These are phyloP conservation scores for Drosophila macrospina DNA, from an alignment of 2,888 invertebrate species.

Conservation along the genomic window DNA sequence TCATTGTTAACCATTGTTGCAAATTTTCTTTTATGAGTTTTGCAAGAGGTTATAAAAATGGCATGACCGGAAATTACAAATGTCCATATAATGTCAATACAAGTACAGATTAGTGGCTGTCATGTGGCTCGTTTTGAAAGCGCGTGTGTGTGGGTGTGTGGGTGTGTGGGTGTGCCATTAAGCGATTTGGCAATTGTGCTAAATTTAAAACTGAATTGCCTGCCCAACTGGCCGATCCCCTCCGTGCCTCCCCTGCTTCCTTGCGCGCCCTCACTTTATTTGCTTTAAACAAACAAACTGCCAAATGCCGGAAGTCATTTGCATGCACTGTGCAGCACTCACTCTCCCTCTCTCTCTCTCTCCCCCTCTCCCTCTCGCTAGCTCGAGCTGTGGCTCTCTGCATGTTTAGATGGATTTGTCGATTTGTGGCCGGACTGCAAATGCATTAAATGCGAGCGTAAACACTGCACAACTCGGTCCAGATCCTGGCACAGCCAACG, in stretches of 20 bases:
- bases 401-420: constrained; percentile 80
- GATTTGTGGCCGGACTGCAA: constrained; percentile 76
- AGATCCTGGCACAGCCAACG: constrained; percentile 34
- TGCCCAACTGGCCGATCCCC: neutral
- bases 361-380: neutral
- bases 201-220: constrained; percentile 49
- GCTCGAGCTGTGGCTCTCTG: constrained; percentile 1
- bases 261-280: constrained; percentile 41
- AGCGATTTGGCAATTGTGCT: constrained; percentile 59
- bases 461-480: constrained; percentile 62
- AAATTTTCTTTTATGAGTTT: constrained; percentile 75
- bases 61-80: constrained; percentile 80
- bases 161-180: constrained; percentile 25
- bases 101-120: constrained; percentile 80
- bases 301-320: constrained; percentile 77
- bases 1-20: constrained; percentile 76
- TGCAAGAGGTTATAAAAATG: constrained; percentile 74
- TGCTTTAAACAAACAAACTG: constrained; percentile 75
- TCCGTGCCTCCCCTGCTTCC: neutral
- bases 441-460: constrained; percentile 78
- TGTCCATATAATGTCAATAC: constrained; percentile 82
- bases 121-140: constrained; percentile 68
- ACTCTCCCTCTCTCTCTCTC: neutral
- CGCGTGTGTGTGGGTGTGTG: neutral
- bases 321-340: constrained; percentile 44